Conservation (phyloP, 2,888 invertebrate species). For the Nomada ferruginata region DNA sequence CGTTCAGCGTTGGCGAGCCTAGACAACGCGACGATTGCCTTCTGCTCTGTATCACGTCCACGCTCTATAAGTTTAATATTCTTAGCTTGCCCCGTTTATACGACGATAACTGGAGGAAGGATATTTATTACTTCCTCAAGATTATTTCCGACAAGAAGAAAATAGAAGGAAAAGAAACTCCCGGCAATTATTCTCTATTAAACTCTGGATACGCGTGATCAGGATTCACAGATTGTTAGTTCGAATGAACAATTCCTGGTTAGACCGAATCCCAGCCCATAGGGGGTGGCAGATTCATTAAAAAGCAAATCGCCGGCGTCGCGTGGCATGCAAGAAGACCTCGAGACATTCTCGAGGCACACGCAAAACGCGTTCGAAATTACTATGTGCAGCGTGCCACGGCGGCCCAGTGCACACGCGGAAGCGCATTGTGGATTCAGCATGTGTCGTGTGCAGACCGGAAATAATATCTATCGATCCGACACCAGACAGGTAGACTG, state of each 20-base stretch:
- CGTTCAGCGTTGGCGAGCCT: not conserved
- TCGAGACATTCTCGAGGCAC: not conserved
- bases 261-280: no score
- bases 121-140: not conserved
- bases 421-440: constrained; percentile 74
- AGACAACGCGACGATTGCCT: constrained; percentile 25
- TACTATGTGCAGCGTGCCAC: constrained; percentile 67
- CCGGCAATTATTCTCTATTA: no score
- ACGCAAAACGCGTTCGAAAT: constrained; percentile 64
- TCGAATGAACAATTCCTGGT: no score
- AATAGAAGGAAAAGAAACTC: not conserved
- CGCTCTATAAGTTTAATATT: not conserved
- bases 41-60: constrained; percentile 2
- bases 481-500: constrained; percentile 1
- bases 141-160: not conserved
- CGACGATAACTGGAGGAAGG: not conserved
- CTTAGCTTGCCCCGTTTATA: not conserved
- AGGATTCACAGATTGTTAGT: no score
- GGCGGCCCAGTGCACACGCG: constrained; percentile 59
- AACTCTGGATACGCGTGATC: no score
- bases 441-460: constrained; percentile 69
- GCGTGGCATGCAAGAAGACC: not conserved
- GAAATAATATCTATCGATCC: constrained; percentile 75
- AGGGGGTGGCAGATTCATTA: not conserved
- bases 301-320: not conserved